Evolutionary conservation across 2,113 vertebrate species (phyloP).

Genomic region (Spea bombifrons): DNA sequence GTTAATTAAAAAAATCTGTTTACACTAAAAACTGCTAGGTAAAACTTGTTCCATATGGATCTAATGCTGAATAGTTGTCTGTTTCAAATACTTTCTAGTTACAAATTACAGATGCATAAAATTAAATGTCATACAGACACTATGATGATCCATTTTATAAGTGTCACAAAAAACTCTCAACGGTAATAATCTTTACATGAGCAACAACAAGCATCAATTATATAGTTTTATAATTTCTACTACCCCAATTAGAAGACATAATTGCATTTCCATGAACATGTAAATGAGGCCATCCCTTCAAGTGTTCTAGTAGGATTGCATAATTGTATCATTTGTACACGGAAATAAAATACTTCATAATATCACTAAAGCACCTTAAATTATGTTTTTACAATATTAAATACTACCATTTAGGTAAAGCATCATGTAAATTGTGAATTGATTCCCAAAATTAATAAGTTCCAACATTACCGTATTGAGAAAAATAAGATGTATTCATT

Average conservation of each 20-base stretch:
- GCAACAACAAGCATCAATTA: slow-evolving; percentile 46
- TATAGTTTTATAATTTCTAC: slow-evolving; percentile 45
- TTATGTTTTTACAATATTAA: neutral
- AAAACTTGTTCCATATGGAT: slow-evolving; percentile 17
- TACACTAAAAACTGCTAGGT: too few species aligned
- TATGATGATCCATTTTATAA: slow-evolving; percentile 41
- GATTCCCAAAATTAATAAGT: too few species aligned
- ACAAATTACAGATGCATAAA: slow-evolving; percentile 38
- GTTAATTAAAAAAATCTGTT: too few species aligned
- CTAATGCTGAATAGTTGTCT: slow-evolving; percentile 6
- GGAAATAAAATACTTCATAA: slow-evolving; percentile 35
- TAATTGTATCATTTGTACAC: slow-evolving; percentile 38
- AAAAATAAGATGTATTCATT: too few species aligned
- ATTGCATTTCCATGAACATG: slow-evolving; percentile 46
- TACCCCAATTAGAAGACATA: slow-evolving; percentile 44
- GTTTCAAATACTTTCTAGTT: slow-evolving; percentile 18
- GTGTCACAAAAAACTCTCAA: slow-evolving; percentile 28
- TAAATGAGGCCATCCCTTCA: slow-evolving; percentile 46
- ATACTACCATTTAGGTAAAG: too few species aligned
- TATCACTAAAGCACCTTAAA: slow-evolving; percentile 24
- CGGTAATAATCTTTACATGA: slow-evolving; percentile 43
- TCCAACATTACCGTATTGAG: too few species aligned
- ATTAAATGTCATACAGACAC: slow-evolving; percentile 39
- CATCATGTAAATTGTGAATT: too few species aligned
- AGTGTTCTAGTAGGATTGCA: slow-evolving; percentile 37